Evolutionary conservation across 2,797 vertebrate species (phyloP).

Genomic region (Tolypeutes matacus): DNA sequence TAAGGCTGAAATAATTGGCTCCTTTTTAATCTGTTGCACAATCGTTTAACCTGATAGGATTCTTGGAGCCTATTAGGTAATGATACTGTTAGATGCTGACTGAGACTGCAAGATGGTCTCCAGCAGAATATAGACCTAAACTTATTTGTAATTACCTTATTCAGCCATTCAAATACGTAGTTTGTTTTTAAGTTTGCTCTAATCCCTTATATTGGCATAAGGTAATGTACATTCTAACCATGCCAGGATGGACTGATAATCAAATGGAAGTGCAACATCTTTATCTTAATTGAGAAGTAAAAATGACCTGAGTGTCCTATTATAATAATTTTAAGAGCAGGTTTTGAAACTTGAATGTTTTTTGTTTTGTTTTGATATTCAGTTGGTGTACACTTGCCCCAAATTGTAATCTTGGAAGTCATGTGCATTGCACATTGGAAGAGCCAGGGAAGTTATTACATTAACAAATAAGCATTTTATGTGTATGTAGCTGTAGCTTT

Average conservation of each 20-base stretch:
- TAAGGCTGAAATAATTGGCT: constrained; percentile 70
- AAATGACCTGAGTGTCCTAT: constrained; percentile 62
- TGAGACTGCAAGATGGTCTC: constrained; percentile 2
- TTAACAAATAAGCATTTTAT: constrained; percentile 64
- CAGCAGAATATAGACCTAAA: constrained; percentile 44
- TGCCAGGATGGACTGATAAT: no score
- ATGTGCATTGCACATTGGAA: constrained; percentile 69
- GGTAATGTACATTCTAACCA: neutral
- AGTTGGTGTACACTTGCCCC: constrained; percentile 55
- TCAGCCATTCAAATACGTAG: constrained; percentile 33
- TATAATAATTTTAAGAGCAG: constrained; percentile 48
- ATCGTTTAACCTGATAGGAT: constrained; percentile 29
- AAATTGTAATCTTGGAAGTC: constrained; percentile 66
- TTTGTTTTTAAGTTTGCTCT: neutral
- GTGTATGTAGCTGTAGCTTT: constrained; percentile 73
- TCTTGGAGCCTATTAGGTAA: constrained; percentile 56
- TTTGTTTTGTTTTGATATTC: no score
- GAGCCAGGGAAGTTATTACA: constrained; percentile 75
- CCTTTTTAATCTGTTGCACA: constrained; percentile 29
- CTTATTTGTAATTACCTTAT: neutral
- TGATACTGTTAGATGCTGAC: constrained; percentile 51
- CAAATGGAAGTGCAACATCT: neutral
- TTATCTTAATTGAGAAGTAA: constrained; percentile 43
- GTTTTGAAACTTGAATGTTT: no score
- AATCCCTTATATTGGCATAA: constrained; percentile 40